Evolutionary conservation across 2,113 vertebrate species (phyloP).

Genomic region (Salvelinus alpinus): DNA sequence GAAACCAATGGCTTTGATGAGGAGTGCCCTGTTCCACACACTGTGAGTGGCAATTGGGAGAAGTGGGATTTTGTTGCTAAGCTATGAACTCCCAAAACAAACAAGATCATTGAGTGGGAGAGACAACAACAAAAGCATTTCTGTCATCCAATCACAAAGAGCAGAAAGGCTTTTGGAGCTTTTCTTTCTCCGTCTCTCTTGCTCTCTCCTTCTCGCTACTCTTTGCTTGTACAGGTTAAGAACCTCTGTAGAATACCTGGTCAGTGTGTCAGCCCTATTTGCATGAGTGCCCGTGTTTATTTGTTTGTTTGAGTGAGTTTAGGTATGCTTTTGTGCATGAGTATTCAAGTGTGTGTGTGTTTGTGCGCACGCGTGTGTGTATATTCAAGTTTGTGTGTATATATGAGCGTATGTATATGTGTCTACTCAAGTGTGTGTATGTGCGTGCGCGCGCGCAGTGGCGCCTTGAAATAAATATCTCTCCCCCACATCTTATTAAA

Average conservation of each 20-base stretch:
- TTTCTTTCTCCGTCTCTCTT: conserved; percentile 34
- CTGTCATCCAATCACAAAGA: conserved; percentile 60
- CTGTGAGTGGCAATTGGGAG: conserved; percentile 65
- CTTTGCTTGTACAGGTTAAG: conserved; percentile 18
- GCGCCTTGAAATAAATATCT: conserved; percentile 49
- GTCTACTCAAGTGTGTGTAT: conserved; percentile 21
- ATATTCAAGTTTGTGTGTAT: conserved; percentile 8
- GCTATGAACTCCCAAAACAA: conserved; percentile 76
- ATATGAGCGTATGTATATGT: conserved; percentile 23
- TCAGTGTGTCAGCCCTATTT: conserved; percentile 53
- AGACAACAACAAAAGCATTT: conserved; percentile 1
- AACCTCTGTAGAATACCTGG: conserved; percentile 60
- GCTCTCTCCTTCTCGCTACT: neutral
- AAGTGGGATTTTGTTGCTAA: conserved; percentile 72
- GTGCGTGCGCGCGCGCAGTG: conserved; percentile 41
- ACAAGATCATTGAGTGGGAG: conserved; percentile 66
- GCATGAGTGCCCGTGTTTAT: conserved; percentile 29
- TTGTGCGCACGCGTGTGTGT: conserved; percentile 8
- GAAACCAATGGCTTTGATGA: conserved; percentile 68
- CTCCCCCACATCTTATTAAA: conserved; percentile 40
- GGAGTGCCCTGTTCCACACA: conserved; percentile 55
- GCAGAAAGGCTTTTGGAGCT: conserved; percentile 51
- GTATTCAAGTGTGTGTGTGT: neutral
- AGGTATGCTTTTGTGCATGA: no score
- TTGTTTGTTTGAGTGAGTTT: conserved; percentile 3